Base-by-base conservation (phyloP, 1,140 invertebrate species). In the Macrobrachium rosenbergii region DNA sequence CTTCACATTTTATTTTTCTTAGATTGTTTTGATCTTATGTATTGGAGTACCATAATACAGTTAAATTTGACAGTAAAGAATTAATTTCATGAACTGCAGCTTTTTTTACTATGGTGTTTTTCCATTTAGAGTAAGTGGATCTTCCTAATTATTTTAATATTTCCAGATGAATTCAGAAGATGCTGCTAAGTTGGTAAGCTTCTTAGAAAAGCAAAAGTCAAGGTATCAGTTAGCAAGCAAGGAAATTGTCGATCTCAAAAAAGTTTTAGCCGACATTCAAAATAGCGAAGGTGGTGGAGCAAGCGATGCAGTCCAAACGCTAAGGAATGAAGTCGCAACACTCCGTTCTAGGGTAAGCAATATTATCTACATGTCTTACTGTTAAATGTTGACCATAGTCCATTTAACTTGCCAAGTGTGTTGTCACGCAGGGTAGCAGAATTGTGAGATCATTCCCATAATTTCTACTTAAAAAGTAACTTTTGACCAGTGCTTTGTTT, bases 141-240 rank as follows among this genome's bases (percentile, higher is more conserved):
- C 7, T 21, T 67, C n/a, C 16, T 64, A 43, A 28, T 59, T 62
- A 8, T 75, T 83, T 23, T 62, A 10, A 52, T 52, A 52, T 23
- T 43, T 63, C 17, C 72, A 87, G 85, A 82, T 87, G 85, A 87
- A 82, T 58, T 78, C 77, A 52, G 84, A 82, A 76, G 86, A 89
- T 77, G 59, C 81, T 6, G 78, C 73, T 17, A 84, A 62, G 11
- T 37, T 88, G n/a, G 62, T 88, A 23, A 80, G 83, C 72, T 81
- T 88, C 63, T 64, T 89, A 64, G 92, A 93, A 82, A 94, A 95
- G 86, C 95, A 95, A 91, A 93, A 95, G 90, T 94, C 95, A 90
- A 96, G 95, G 94, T 96, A 95, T 90, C 93, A 94, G 88, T 92
- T 96, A 89, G 95, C 95, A 16, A 93, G 94, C 64, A 94, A 94